phyloP scores from a whole-genome alignment of 2,888 invertebrate species.

The Odontothrips loti region DNA sequence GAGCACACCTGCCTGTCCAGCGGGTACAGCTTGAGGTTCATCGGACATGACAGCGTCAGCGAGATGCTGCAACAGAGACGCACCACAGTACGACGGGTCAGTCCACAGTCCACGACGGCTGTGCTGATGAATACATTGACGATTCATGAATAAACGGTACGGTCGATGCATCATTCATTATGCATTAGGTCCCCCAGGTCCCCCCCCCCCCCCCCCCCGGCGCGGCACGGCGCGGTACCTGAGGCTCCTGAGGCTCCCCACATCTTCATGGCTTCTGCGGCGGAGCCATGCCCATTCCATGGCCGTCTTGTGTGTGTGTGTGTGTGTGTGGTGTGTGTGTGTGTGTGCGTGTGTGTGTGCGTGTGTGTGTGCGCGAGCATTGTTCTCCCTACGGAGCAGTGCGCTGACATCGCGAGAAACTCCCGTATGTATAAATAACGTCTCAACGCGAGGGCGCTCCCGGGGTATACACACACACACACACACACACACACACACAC shows the following conservation, averaged over 20 bases:
- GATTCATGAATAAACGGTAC: not conserved
- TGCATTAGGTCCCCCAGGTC: too few species aligned
- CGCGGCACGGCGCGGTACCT: too few species aligned
- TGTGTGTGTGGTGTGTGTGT: not conserved
- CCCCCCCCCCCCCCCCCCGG: too few species aligned
- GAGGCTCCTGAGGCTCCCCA: too few species aligned
- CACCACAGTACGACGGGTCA: too few species aligned
- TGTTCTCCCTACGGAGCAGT: too few species aligned
- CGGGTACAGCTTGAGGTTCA: slow-evolving; percentile 96
- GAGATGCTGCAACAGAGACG: slow-evolving; percentile 70
- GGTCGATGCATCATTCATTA: not conserved
- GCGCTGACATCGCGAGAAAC: not conserved
- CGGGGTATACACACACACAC: too few species aligned
- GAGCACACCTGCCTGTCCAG: slow-evolving; percentile 94
- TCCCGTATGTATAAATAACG: slow-evolving; percentile 3
- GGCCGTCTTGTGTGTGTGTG: not conserved
- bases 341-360: not conserved
- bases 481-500: too few species aligned
- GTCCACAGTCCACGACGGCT: too few species aligned
- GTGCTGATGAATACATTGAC: not conserved
- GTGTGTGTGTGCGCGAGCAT: not conserved
- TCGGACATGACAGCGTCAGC: slow-evolving; percentile 91
- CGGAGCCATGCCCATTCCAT: not conserved
- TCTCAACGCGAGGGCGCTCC: not conserved
- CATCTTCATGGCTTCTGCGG: not conserved